These are phyloP conservation scores for Colaptes auratus DNA, from an alignment of 2,113 vertebrate genomes.

Conservation along the genomic window DNA sequence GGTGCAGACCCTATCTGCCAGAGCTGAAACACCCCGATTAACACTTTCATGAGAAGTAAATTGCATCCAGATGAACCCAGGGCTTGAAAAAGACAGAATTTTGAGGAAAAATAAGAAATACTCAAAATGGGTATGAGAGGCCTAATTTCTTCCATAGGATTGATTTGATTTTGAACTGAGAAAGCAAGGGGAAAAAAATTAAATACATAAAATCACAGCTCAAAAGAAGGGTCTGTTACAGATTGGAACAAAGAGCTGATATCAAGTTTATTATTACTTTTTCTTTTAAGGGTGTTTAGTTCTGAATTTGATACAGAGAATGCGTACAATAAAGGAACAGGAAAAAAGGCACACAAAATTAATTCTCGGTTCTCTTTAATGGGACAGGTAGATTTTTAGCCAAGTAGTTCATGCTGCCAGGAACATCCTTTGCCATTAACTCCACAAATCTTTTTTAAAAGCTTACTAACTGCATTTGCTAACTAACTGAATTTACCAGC, in stretches of 20 bases:
- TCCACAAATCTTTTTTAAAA: not conserved
- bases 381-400: not conserved
- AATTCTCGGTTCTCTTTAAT: not conserved
- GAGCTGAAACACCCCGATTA: not conserved
- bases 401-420: not conserved
- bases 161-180: not conserved
- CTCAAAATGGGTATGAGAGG: not conserved
- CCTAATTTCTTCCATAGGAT: not conserved
- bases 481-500: not conserved
- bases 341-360: not conserved
- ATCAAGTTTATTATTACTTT: not conserved
- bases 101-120: not conserved
- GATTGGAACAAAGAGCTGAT: not conserved
- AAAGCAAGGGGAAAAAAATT: not conserved
- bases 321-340: not conserved
- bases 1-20: accelerated
- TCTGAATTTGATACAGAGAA: not conserved
- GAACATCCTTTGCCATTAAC: not conserved
- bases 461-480: not conserved
- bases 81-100: not conserved
- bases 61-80: not conserved
- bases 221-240: not conserved
- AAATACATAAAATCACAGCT: not conserved
- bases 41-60: not conserved
- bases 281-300: not conserved